These are phyloP conservation scores for Noctuana brunneofusca DNA, from an alignment of 2,888 invertebrate species.

Conservation along the genomic window DNA sequence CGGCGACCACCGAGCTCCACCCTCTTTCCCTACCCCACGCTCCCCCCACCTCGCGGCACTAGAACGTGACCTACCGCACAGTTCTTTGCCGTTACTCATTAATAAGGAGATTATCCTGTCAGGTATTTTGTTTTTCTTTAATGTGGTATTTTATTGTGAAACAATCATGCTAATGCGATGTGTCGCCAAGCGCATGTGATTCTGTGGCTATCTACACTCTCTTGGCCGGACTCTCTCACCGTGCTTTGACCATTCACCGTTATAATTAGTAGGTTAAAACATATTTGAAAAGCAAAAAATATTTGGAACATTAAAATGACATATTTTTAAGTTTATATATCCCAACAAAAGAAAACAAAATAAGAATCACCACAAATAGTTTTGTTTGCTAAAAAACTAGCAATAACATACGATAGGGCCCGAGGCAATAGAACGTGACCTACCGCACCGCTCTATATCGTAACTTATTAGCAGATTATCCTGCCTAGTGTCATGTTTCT, in stretches of 20 bases:
- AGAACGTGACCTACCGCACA: too few relatives aligned
- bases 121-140: neutral
- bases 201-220: too few relatives aligned
- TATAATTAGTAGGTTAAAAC: too few relatives aligned
- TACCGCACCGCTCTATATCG: constrained; percentile 29
- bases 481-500: constrained; percentile 32
- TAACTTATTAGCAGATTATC: constrained; percentile 33
- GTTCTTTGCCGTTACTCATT: neutral
- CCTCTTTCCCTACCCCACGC: too few relatives aligned
- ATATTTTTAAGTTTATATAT: neutral
- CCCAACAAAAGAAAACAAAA: neutral
- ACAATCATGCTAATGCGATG: too few relatives aligned
- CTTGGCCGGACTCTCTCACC: too few relatives aligned
- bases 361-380: constrained; percentile 21
- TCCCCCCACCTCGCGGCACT: too few relatives aligned
- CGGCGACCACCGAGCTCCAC: too few relatives aligned
- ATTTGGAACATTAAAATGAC: neutral
- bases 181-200: too few relatives aligned
- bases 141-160: neutral
- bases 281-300: neutral
- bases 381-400: constrained; percentile 14
- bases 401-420: constrained; percentile 13
- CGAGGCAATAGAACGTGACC: constrained; percentile 27
- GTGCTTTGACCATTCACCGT: too few relatives aligned
- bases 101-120: neutral